Percentiles rank a stretch among this genome's conserved stretches.
These are phyloP conservation scores for Pungitius pungitius DNA, from an alignment of 2,113 vertebrate species.

Conservation along the genomic window DNA sequence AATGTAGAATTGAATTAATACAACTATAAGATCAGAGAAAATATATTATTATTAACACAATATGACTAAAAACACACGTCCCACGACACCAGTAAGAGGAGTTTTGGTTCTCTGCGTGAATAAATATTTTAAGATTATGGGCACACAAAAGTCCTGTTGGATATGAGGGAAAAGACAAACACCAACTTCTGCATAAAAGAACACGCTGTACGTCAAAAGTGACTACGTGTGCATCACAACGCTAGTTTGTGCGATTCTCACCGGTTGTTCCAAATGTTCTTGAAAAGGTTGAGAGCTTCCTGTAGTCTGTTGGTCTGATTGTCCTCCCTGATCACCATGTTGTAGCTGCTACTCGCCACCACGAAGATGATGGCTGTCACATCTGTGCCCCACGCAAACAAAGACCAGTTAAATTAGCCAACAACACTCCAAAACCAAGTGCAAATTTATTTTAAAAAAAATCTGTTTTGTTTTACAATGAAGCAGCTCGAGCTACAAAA, in stretches of 20 bases:
- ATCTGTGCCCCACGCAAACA: constrained; percentile 75
- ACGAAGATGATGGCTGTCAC: constrained; percentile 99
- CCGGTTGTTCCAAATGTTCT: constrained; percentile 99
- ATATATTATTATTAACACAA: not conserved
- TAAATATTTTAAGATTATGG: not conserved
- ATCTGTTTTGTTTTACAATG: too few species aligned
- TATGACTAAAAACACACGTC: not conserved
- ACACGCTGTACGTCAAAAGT: not conserved
- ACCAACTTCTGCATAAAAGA: not conserved
- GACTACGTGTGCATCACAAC: not conserved
- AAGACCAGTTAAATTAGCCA: not conserved
- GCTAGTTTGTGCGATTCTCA: constrained; percentile 45
- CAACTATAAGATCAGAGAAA: not conserved
- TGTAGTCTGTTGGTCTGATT: constrained; percentile 99
- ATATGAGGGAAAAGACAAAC: not conserved
- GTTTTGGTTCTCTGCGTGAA: not conserved
- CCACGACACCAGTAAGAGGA: not conserved
- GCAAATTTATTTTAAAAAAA: too few species aligned
- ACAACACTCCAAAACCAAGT: too few species aligned
- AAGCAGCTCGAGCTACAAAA: not conserved
- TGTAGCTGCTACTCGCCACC: constrained; percentile 99
- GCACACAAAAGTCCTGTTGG: too few species aligned
- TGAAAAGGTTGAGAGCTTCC: constrained; percentile 99
- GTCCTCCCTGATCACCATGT: constrained; percentile 99
- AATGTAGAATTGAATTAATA: not conserved